These are phyloP conservation scores for Neoaliturus tenellus DNA, from an alignment of 2,888 invertebrate genomes.

Conservation along the genomic window DNA sequence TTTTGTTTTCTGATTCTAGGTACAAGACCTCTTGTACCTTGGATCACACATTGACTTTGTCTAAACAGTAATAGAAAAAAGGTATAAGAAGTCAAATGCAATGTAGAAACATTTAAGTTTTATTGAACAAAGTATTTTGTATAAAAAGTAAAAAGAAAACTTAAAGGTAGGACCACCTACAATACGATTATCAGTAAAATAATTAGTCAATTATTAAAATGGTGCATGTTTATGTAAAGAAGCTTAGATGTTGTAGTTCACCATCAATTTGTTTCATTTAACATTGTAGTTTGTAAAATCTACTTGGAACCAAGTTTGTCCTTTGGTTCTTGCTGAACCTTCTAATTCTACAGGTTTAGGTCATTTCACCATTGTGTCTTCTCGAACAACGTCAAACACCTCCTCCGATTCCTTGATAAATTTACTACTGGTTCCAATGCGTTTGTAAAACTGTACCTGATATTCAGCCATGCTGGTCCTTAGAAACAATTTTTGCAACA, in stretches of 20 bases:
- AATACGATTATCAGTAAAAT: neutral
- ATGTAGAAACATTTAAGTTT: neutral
- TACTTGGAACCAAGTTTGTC: slow-evolving; percentile 36
- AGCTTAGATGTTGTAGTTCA: neutral
- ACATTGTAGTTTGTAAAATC: slow-evolving; percentile 38
- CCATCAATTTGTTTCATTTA: slow-evolving; percentile 28
- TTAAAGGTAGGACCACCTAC: neutral
- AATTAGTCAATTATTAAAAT: neutral
- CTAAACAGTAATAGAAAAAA: neutral
- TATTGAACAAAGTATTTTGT: neutral
- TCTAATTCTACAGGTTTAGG: slow-evolving; percentile 24
- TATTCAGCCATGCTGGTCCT: slow-evolving; percentile 38
- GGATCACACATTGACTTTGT: neutral
- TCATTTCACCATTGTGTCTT: neutral
- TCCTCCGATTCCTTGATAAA: slow-evolving; percentile 46
- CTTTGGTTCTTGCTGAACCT: slow-evolving; percentile 49
- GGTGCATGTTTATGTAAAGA: too few relatives aligned
- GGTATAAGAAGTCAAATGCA: neutral
- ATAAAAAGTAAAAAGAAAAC: neutral
- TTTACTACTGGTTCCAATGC: slow-evolving; percentile 38
- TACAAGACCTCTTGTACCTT: neutral
- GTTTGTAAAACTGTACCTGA: slow-evolving; percentile 49
- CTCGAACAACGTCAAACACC: slow-evolving; percentile 23
- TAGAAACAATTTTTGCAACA: slow-evolving; percentile 45
- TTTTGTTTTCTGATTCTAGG: neutral